Evolutionary conservation across 2,113 vertebrate species (phyloP), one percentile per base, ranked within the genome.

Genomic region (Grammomys dolichurus): DNA sequence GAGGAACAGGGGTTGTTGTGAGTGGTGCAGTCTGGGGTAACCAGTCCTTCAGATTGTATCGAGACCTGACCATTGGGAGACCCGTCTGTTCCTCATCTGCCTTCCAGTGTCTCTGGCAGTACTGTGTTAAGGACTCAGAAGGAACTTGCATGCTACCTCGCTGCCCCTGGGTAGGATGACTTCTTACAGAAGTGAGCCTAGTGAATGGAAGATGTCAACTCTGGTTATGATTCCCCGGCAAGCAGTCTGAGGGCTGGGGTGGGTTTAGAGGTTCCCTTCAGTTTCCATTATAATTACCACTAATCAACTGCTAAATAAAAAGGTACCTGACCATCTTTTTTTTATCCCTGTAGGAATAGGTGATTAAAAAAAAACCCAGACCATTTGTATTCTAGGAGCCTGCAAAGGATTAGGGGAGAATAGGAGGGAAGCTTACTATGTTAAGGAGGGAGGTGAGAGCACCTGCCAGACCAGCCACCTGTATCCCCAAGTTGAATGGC

Each of bases 401-500:
- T 96, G 95, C 96, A 96, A 97, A 98, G 97, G 94, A 97, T 97
- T 97, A 75, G 82, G 95, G 97, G 98, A 96, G 96, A 96, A 40
- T 40, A 40, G 40, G 98, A 97, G 97, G 97, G 98, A 98, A 97
- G 98, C 98, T 97, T 98, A 98, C 98, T 98, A 98, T 98, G 98
- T 98, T 98, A 98, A 98, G 97, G 90, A 69, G 95, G 95, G 97
- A 98, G 98, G 98, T 98, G 98, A 98, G 98, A 90, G 96, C 92
- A 97, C 97, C 98, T 98, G 98, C 95, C 87, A 96, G 98, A 98
- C 98, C 98, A 99, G 98, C 98, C 98, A 99, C 98, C 98, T 99
- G 98, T 98, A 98, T 98, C 98, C 98, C 98, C 98, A 96, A 89
- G 98, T 98, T 98, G 98, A 99, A 99, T 98, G 98, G 98, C 98